Evolutionary conservation across 2,113 vertebrate species (phyloP).

Genomic region (Eulacestoma nigropectus): DNA sequence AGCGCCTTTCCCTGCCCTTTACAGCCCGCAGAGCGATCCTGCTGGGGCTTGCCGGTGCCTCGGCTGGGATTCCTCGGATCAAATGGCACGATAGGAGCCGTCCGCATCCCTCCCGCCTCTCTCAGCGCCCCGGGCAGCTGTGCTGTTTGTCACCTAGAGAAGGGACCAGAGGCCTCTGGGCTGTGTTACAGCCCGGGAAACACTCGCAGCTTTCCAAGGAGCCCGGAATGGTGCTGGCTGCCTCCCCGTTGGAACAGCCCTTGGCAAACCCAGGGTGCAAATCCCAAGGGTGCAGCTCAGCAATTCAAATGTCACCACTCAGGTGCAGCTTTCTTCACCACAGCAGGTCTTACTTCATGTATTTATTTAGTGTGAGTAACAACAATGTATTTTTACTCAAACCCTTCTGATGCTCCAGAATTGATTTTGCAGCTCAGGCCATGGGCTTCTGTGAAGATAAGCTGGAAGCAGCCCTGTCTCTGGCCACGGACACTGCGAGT

Average conservation of each 20-base stretch:
- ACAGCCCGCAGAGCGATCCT: background rate
- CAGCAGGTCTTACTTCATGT: background rate
- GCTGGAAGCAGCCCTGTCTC: background rate
- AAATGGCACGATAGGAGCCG: accelerated
- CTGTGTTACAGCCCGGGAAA: background rate
- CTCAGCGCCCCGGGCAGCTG: background rate
- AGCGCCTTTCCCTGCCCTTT: background rate
- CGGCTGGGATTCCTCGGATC: background rate
- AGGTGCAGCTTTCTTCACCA: background rate
- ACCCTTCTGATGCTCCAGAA: background rate
- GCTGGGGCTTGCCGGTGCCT: background rate
- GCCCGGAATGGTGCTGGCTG: background rate
- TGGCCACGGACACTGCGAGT: background rate
- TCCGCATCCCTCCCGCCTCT: background rate
- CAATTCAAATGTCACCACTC: accelerated
- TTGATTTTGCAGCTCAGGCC: background rate
- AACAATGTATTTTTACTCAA: background rate
- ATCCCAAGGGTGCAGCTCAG: background rate
- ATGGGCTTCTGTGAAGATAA: background rate
- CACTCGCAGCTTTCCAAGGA: background rate
- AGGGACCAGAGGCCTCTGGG: background rate
- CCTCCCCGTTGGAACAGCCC: background rate
- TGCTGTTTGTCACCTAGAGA: background rate
- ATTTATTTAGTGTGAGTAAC: background rate
- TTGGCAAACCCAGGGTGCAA: background rate